Base-by-base conservation (phyloP, 2,888 invertebrate genomes). In the Oscheius sp. region DNA sequence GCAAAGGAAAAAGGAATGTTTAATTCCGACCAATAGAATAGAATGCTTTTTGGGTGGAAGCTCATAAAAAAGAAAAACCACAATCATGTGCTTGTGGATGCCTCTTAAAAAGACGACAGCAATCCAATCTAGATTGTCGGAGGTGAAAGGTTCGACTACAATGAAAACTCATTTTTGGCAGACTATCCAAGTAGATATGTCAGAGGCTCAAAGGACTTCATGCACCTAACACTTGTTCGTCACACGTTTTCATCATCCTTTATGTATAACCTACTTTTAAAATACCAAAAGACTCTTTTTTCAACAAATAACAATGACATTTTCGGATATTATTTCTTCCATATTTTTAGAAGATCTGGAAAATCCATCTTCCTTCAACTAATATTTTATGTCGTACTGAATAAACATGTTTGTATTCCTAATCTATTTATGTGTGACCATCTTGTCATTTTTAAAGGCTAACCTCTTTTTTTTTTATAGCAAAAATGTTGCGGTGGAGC, bases 401-500 rank as follows among this genome's bases (percentile, higher is more conserved):
- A n/a, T n/a, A n/a, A n/a, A n/a, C n/a, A n/a, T n/a, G n/a, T n/a
- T n/a, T n/a, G n/a, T n/a, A n/a, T n/a, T n/a, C n/a, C n/a, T n/a
- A n/a, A n/a, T n/a, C n/a, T n/a, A n/a, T n/a, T n/a, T n/a, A n/a
- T n/a, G n/a, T n/a, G n/a, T n/a, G n/a, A n/a, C n/a, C n/a, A n/a
- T n/a, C n/a, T n/a, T n/a, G n/a, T n/a, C n/a, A n/a, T n/a, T n/a
- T n/a, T n/a, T n/a, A n/a, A n/a, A n/a, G n/a, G n/a, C n/a, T n/a
- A n/a, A n/a, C n/a, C n/a, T n/a, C n/a, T n/a, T n/a, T n/a, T 5
- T 22, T 47, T 47, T 24, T 67, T 82, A 68, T 68, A 84, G 85
- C 80, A 85, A 56, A 68, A 81, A 66, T 85, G 85, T 71, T 85
- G 85, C 59, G 84, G 84, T 6, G 78, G 77, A 17, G 61, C 67